Evolutionary conservation across 2,888 invertebrate species (phyloP), one percentile per base, ranked within the genome.

Genomic region (Marasmarcha lunaedactyla): DNA sequence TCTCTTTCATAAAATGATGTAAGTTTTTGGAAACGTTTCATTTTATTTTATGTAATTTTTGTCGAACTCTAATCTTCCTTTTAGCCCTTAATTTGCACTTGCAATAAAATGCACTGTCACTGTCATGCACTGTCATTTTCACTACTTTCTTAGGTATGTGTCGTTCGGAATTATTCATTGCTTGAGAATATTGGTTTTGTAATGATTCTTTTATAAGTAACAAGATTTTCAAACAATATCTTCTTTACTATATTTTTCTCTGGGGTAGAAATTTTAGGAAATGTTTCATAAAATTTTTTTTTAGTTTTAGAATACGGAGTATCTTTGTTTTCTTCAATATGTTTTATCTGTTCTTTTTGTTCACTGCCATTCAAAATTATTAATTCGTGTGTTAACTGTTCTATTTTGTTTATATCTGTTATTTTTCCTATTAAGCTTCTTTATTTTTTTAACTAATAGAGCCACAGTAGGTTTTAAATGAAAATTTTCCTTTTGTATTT

Each of bases 271-370:
- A 42, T 38, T 33, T 45, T 37, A 26, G 41, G 37, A 35, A 40
- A 12, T 15, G 26, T 45, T 14, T 41, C 15, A 39, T 37, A 42
- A 33, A 46, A 36, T 39, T 42, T 40, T 40, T 40, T 35, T 13
- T 39, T 37, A 41, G 41, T 37, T 44, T 35, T 42, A 38, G 43
- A 43, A 35, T 26, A 37, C 36, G 42, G 42, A 12, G 46, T 44
- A 14, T 42, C 33, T 43, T 40, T 39, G 34, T 43, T 25, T 39
- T 36, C 39, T 41, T 36, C 34, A 13, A 27, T 39, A 35, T 41
- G 37, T 38, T 37, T 41, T 38, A 35, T 41, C 27, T 39, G 20
- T 15, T 39, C 33, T 44, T 37, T 35, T 26, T 36, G 37, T 37
- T 13, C 14, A 12, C 14, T 26, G 14, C 30, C 14, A 27, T 37